Evolutionary conservation across 2,113 vertebrate species (phyloP).

Genomic region (Stomatorhinus ivindoensis): DNA sequence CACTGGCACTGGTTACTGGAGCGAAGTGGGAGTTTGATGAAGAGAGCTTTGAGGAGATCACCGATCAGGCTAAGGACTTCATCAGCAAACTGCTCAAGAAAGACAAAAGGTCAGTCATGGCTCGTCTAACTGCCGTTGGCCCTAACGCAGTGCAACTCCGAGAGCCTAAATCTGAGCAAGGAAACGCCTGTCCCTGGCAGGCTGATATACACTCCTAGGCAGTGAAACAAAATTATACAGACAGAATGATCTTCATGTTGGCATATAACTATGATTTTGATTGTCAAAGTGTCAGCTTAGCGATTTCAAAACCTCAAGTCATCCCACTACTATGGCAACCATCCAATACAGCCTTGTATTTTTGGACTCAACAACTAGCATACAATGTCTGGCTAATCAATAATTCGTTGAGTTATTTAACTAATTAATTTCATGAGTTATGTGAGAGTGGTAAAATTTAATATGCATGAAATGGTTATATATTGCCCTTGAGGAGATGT

Average conservation of each 20-base stretch:
- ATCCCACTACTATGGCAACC: not conserved
- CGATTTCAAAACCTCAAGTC: not conserved
- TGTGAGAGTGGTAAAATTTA: not conserved
- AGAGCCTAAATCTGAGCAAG: not conserved
- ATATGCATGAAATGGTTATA: not conserved
- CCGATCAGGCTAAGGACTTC: slow-evolving; percentile 73
- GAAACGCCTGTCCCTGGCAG: not conserved
- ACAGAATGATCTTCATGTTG: not conserved
- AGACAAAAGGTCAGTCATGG: slow-evolving; percentile 51
- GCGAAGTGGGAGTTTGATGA: slow-evolving; percentile 66
- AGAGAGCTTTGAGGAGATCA: slow-evolving; percentile 70
- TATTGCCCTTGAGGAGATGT: not conserved
- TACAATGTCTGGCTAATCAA: not conserved
- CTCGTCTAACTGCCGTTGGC: not conserved
- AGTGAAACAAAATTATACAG: not conserved
- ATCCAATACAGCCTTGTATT: not conserved
- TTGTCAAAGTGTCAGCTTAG: not conserved
- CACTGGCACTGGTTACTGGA: slow-evolving; percentile 61
- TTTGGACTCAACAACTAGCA: not conserved
- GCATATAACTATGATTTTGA: not conserved
- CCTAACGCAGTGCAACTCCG: not conserved
- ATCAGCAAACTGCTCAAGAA: slow-evolving; percentile 69
- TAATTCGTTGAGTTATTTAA: not conserved
- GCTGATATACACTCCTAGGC: not conserved
- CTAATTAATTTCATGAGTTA: not conserved